A percentile compares a stretch with the other conserved stretches of the same genome.
These are phyloP conservation scores for Penelope pileata DNA, from an alignment of 2,113 vertebrate species.

Conservation along the genomic window DNA sequence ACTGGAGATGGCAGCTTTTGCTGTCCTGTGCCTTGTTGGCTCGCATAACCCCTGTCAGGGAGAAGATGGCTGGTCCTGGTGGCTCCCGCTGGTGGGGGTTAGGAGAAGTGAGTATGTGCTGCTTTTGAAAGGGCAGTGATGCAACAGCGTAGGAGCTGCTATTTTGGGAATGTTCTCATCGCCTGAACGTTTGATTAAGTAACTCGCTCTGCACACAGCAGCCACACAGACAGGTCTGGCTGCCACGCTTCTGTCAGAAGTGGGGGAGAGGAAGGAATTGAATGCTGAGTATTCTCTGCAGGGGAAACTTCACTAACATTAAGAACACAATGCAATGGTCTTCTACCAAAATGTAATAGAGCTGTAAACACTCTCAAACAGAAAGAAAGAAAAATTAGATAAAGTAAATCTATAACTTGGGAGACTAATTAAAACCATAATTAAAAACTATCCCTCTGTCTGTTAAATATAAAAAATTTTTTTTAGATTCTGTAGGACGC, in stretches of 20 bases:
- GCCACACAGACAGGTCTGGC: neutral
- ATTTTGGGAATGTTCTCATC: neutral
- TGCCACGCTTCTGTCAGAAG: neutral
- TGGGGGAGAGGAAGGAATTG: neutral
- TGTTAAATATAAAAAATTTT: neutral
- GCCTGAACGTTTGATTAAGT: neutral
- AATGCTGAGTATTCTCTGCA: neutral
- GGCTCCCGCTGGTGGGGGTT: neutral
- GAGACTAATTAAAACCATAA: neutral
- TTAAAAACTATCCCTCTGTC: neutral
- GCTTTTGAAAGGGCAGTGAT: neutral
- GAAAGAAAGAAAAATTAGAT: neutral
- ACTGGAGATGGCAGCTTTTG: neutral
- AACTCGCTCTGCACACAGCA: neutral
- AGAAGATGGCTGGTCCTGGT: neutral
- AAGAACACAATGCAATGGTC: neutral
- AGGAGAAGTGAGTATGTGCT: neutral
- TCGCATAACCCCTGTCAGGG: neutral
- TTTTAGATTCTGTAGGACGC: neutral
- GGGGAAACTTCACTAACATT: neutral
- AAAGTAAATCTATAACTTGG: neutral
- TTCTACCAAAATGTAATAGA: neutral
- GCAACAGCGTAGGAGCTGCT: neutral
- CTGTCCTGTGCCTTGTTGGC: neutral
- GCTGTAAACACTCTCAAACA: neutral